A percentile compares a stretch with the other conserved stretches of the same genome.
Evolutionary conservation across 2,888 invertebrate species (phyloP).

Genomic region (Salpingus planirostris): DNA sequence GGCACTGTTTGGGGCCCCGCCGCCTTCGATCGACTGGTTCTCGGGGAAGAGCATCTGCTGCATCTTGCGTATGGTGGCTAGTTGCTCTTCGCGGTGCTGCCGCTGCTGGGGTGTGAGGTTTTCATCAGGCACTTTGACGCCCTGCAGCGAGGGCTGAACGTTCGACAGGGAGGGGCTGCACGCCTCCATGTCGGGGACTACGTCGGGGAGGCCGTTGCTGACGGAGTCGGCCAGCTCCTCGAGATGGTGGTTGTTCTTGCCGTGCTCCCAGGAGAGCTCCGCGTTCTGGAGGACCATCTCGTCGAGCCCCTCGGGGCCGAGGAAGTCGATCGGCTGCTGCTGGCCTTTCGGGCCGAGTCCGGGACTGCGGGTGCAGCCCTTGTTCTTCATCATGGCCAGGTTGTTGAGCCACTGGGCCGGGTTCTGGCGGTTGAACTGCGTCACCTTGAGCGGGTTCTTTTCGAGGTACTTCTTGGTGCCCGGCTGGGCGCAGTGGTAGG

Average conservation of each 20-base stretch:
- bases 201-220: slow-evolving; percentile 39
- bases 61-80: slow-evolving; percentile 87
- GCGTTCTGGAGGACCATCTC: slow-evolving; percentile 39
- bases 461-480: slow-evolving; percentile 91
- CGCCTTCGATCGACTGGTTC: slow-evolving; percentile 41
- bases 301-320: slow-evolving; percentile 40
- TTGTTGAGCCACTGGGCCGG: slow-evolving; percentile 74
- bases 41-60: slow-evolving; percentile 89
- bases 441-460: slow-evolving; percentile 86
- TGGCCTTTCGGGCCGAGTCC: slow-evolving; percentile 41
- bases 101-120: slow-evolving; percentile 93
- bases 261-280: slow-evolving; percentile 47
- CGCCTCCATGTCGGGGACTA: slow-evolving; percentile 38
- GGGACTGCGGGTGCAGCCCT: slow-evolving; percentile 51
- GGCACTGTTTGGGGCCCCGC: slow-evolving; percentile 16
- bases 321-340: slow-evolving; percentile 36
- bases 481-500: slow-evolving; percentile 92
- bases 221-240: slow-evolving; percentile 39
- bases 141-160: slow-evolving; percentile 56
- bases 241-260: slow-evolving; percentile 38
- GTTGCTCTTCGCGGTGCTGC: slow-evolving; percentile 85
- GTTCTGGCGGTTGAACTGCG: slow-evolving; percentile 77
- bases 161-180: slow-evolving; percentile 46
- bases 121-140: slow-evolving; percentile 89
- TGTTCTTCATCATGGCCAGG: slow-evolving; percentile 65